These are phyloP conservation scores for Drosophila burlai DNA, from an alignment of 1,140 invertebrate species.

Conservation along the genomic window DNA sequence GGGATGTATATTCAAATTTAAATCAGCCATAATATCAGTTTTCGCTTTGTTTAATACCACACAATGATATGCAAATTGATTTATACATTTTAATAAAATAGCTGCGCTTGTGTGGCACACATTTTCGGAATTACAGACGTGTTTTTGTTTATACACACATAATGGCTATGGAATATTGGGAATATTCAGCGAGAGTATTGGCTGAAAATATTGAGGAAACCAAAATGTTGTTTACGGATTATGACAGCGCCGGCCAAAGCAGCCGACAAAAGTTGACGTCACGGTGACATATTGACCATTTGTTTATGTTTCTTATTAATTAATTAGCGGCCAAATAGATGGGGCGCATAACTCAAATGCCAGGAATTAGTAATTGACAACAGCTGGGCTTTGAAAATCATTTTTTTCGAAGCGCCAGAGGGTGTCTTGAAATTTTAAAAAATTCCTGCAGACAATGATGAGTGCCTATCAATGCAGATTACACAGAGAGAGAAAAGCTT, in stretches of 20 bases:
- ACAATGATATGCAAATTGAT: conserved; percentile 64
- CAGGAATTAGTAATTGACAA: conserved; percentile 34
- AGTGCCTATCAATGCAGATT: background rate
- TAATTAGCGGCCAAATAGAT: conserved; percentile 47
- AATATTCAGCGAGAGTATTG: background rate
- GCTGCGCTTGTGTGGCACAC: conserved; percentile 33
- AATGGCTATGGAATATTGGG: conserved; percentile 23
- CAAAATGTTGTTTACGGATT: conserved; percentile 58
- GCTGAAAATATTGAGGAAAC: conserved; percentile 27
- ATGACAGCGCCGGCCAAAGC: conserved; percentile 50
- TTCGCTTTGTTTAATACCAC: conserved; percentile 42
- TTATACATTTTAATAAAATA: conserved; percentile 55
- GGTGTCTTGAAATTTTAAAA: background rate
- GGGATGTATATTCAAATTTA: conserved; percentile 52
- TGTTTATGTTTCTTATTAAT: conserved; percentile 69
- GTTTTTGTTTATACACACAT: conserved; percentile 19
- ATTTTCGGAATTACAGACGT: conserved; percentile 20
- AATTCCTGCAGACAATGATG: background rate
- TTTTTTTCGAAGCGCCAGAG: background rate
- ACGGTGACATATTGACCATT: conserved; percentile 75
- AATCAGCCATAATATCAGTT: conserved; percentile 66
- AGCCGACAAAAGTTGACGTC: conserved; percentile 70
- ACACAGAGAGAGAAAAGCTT: background rate
- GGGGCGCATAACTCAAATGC: conserved; percentile 41
- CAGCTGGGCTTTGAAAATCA: conserved; percentile 39